Base-by-base conservation (phyloP, 2,113 vertebrate species). In the Ptyas mucosa region DNA sequence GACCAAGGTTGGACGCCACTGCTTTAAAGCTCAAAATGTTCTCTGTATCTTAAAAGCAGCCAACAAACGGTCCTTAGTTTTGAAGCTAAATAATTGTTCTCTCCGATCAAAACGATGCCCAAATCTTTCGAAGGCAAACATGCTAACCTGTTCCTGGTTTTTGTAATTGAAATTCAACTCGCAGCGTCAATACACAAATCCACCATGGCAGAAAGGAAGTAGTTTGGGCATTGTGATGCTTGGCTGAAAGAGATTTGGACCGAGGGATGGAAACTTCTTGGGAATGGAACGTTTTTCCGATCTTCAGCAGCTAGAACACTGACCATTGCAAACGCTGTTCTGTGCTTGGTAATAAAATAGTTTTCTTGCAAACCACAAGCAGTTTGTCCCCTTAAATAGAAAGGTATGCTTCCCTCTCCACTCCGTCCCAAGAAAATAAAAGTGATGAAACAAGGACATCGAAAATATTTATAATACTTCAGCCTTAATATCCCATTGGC, bases 221-320 rank as follows among this genome's bases (percentile, higher is more conserved):
- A 26, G 11, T 58, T 89, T 51, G 23, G 12, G 8, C 3, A 34
- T 85, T 58, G 23, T 85, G 26, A 58, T 34, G 3, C 14, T 81
- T 24, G 26, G 10, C 3, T 26, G 1, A 2, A 87, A n/a, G 64
- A 24, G 14, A 23, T 90, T 21, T 0, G 69, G 69, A 23, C 1
- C 64, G 49, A 39, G 58, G n/a, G 87, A 21, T 92, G 85, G 91
- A 88, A 92, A 88, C 49, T 69, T 58, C 87, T 85, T 61, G 53
- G 58, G 52, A 24, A 92, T 85, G 29, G 43, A 95, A 93, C 92
- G 87, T 93, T 88, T 93, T 64, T 94, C 49, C 43, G 90, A 92
- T 69, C 29, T 51, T 29, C 29, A 92, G 39, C 55, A 93, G 49
- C 61, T 43, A 8, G 54, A 94, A 90, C 53, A n/a, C 21, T 58